phyloP scores from a whole-genome alignment of 2,888 invertebrate species.

The Clitarchus hookeri region DNA sequence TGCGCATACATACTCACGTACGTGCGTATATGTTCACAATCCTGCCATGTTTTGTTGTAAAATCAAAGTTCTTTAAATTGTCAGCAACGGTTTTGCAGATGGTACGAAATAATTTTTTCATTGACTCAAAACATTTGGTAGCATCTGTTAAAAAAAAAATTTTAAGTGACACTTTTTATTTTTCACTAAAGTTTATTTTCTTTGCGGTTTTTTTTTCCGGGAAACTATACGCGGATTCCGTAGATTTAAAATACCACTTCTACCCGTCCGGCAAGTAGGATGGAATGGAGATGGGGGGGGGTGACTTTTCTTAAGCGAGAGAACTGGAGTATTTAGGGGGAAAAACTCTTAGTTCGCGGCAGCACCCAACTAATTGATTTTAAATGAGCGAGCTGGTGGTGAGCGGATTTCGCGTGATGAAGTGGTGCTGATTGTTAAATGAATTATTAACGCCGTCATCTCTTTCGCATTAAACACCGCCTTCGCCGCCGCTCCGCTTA shows the following conservation, averaged over 20 bases:
- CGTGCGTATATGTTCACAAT: too few relatives aligned
- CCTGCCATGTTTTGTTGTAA: too few relatives aligned
- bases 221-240: too few relatives aligned
- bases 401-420: background rate
- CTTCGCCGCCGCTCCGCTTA: background rate
- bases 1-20: too few relatives aligned
- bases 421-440: background rate
- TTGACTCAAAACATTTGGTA: too few relatives aligned
- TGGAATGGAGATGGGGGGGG: background rate
- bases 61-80: too few relatives aligned
- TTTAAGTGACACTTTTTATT: too few relatives aligned
- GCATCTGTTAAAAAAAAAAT: too few relatives aligned
- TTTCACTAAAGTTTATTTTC: too few relatives aligned
- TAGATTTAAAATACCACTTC: background rate
- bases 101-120: too few relatives aligned
- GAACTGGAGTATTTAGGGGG: background rate
- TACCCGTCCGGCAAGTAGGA: background rate
- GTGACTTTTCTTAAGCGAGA: background rate
- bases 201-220: too few relatives aligned
- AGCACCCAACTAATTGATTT: background rate
- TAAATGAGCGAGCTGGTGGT: background rate
- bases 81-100: too few relatives aligned
- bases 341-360: background rate
- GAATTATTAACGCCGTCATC: background rate
- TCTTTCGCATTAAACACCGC: constrained; percentile 9